Conservation (phyloP, 2,888 invertebrate species). For the Perizoma affinitatum region DNA sequence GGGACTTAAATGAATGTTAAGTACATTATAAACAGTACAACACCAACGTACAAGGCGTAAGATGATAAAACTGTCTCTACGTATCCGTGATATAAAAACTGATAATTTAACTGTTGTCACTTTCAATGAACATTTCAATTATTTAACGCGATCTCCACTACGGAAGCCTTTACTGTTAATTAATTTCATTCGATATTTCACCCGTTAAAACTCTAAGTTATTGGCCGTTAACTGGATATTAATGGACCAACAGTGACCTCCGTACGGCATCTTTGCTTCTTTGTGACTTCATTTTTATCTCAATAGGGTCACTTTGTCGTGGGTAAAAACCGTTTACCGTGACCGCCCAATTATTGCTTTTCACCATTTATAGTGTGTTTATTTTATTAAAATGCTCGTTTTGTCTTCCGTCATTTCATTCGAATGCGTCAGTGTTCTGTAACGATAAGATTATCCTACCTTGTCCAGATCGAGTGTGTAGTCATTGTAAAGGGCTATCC, state of each 20-base stretch:
- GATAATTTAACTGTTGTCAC: slow-evolving; percentile 42
- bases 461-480: slow-evolving; percentile 36
- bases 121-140: slow-evolving; percentile 52
- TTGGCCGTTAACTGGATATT: slow-evolving; percentile 63
- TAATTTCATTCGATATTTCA: slow-evolving; percentile 66
- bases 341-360: slow-evolving; percentile 55
- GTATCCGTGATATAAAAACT: slow-evolving; percentile 29
- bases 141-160: slow-evolving; percentile 46
- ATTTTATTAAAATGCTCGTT: slow-evolving; percentile 53
- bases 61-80: slow-evolving; percentile 25
- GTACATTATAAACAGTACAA: slow-evolving; percentile 9
- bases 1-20: slow-evolving; percentile 20
- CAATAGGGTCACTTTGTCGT: slow-evolving; percentile 54
- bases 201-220: slow-evolving; percentile 68
- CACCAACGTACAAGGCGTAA: slow-evolving; percentile 14
- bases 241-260: slow-evolving; percentile 66
- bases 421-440: slow-evolving; percentile 42
- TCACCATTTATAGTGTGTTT: slow-evolving; percentile 58
- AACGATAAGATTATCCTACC: slow-evolving; percentile 50
- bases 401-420: slow-evolving; percentile 57
- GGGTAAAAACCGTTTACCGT: slow-evolving; percentile 46
- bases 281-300: slow-evolving; percentile 61
- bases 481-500: slow-evolving; percentile 12
- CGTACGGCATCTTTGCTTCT: slow-evolving; percentile 46
- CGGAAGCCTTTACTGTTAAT: slow-evolving; percentile 60